Conservation (phyloP, 2,888 invertebrate genomes). For the Lucinisca nassula region DNA sequence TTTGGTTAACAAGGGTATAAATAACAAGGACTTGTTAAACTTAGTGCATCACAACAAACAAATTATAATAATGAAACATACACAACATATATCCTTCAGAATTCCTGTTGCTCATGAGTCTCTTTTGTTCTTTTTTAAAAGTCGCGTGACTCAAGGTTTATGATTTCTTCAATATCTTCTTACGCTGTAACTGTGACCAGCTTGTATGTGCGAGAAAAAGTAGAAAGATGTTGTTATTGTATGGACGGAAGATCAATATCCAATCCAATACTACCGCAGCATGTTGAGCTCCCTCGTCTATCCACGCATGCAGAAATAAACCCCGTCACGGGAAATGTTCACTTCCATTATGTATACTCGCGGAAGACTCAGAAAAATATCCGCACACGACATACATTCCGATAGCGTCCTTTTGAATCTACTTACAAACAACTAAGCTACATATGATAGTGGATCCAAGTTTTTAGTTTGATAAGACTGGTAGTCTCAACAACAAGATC, state of each 20-base stretch:
- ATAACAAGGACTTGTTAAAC: too few relatives aligned
- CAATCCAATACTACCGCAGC: conserved; percentile 3
- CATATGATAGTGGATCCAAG: too few relatives aligned
- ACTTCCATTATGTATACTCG: too few relatives aligned
- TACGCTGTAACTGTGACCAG: neutral
- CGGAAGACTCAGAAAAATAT: too few relatives aligned
- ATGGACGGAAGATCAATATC: neutral
- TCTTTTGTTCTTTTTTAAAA: neutral
- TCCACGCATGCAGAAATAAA: neutral
- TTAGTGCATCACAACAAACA: too few relatives aligned
- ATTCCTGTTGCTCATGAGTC: neutral
- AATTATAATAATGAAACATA: neutral
- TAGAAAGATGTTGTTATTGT: conserved; percentile 11
- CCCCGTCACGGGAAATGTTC: too few relatives aligned
- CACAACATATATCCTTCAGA: neutral
- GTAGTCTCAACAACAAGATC: too few relatives aligned
- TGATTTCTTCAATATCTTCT: neutral
- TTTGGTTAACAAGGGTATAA: too few relatives aligned
- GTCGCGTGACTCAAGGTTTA: neutral
- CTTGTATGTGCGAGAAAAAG: conserved; percentile 11
- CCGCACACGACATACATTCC: too few relatives aligned
- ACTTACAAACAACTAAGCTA: too few relatives aligned
- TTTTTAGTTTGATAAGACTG: too few relatives aligned
- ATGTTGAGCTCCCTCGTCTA: neutral
- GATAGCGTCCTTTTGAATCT: too few relatives aligned